Evolutionary conservation across 1,140 invertebrate genomes (phyloP).

Genomic region (Galendromus occidentalis): DNA sequence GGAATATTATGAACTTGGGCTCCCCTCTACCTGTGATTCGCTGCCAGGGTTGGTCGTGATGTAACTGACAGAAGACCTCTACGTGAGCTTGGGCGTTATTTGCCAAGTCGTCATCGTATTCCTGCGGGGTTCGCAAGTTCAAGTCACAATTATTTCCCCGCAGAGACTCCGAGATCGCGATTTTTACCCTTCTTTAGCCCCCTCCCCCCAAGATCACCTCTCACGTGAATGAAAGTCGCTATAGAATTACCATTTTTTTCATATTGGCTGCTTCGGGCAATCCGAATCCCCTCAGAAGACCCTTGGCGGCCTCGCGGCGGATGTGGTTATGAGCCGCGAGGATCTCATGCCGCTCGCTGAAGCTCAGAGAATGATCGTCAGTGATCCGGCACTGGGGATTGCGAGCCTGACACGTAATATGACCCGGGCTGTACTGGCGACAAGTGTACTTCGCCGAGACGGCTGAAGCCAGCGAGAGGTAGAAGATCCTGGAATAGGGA

Average conservation of each 20-base stretch:
- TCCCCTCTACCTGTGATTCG: background rate
- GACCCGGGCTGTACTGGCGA: background rate
- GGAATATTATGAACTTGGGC: no score
- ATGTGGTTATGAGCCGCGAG: background rate
- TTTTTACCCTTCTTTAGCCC: no score
- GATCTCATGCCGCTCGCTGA: background rate
- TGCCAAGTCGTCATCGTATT: background rate
- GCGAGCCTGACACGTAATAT: background rate
- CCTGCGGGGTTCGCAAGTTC: background rate
- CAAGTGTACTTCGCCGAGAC: background rate
- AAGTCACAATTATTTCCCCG: no score
- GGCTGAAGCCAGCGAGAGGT: background rate
- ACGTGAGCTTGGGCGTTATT: slow-evolving; percentile 5
- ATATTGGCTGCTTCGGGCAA: background rate
- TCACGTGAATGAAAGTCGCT: no score
- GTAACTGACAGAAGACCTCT: background rate
- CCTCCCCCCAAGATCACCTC: no score
- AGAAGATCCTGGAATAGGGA: background rate
- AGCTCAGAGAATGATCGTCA: background rate
- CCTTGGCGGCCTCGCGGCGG: background rate
- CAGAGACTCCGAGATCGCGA: no score
- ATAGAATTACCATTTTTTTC: background rate
- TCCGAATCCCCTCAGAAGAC: background rate
- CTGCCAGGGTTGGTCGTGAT: background rate
- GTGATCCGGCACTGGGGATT: slow-evolving; percentile 1